A percentile compares a stretch with the other conserved stretches of the same genome.
These are phyloP conservation scores for Antitype chi DNA, from an alignment of 2,888 invertebrate genomes.

Conservation along the genomic window DNA sequence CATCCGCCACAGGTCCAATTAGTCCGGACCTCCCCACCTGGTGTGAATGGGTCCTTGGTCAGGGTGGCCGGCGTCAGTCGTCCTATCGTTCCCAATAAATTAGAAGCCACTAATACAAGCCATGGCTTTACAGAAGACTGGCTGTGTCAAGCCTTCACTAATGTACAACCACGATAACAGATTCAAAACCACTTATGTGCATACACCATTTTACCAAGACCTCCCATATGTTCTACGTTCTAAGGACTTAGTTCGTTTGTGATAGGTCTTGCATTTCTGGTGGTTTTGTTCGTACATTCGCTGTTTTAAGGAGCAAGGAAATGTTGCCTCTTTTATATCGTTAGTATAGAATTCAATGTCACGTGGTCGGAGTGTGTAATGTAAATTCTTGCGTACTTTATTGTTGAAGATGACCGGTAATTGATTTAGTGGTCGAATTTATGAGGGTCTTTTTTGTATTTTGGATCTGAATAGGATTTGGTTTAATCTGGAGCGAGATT, in stretches of 20 bases:
- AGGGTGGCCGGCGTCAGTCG: constrained; percentile 90
- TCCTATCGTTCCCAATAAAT: constrained; percentile 90
- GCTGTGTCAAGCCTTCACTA: constrained; percentile 88
- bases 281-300: constrained; percentile 72
- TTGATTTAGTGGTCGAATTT: constrained; percentile 82
- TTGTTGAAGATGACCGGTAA: constrained; percentile 82
- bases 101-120: constrained; percentile 90
- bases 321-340: constrained; percentile 84
- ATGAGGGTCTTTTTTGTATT: constrained; percentile 67
- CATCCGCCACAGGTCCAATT: constrained; percentile 52
- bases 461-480: constrained; percentile 33
- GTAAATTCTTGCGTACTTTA: constrained; percentile 85
- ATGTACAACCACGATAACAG: constrained; percentile 89
- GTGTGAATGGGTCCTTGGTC: constrained; percentile 88
- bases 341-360: constrained; percentile 85
- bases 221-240: constrained; percentile 44
- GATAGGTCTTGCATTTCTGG: constrained; percentile 64
- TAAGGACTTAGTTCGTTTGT: constrained; percentile 12
- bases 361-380: constrained; percentile 81
- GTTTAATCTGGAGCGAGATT: constrained; percentile 44
- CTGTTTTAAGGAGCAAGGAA: constrained; percentile 80
- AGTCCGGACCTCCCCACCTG: constrained; percentile 75
- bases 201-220: constrained; percentile 72
- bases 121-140: constrained; percentile 89
- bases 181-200: constrained; percentile 87